A percentile compares a stretch with the other conserved stretches of the same genome.
Evolutionary conservation across 2,113 vertebrate species (phyloP).

Genomic region (Hydrochoerus hydrochaeris): DNA sequence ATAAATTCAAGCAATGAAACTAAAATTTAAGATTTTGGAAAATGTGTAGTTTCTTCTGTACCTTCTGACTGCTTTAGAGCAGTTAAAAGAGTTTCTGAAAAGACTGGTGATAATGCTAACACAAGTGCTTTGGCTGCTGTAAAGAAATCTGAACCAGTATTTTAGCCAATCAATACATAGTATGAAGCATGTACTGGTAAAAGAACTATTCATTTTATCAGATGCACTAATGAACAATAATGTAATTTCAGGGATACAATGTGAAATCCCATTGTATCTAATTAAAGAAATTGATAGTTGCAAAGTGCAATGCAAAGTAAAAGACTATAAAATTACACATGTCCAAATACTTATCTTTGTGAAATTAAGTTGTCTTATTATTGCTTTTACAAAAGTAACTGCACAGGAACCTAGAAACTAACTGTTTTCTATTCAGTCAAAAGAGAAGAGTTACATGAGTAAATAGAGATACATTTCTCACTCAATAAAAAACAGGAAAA

Average conservation of each 20-base stretch:
- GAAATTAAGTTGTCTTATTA: no score
- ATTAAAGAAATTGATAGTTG: background rate
- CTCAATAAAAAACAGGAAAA: background rate
- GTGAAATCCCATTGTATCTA: background rate
- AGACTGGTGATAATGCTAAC: background rate
- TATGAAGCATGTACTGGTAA: background rate
- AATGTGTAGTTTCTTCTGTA: background rate
- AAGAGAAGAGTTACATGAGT: background rate
- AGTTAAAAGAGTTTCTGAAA: background rate
- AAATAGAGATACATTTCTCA: background rate
- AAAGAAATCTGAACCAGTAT: background rate
- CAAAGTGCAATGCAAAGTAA: background rate
- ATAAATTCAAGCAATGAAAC: conserved; percentile 38
- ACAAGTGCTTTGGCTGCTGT: background rate
- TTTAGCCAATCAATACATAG: background rate
- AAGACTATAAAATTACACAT: background rate
- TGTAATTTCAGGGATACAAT: background rate
- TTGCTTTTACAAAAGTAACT: conserved; percentile 50
- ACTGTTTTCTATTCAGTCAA: conserved; percentile 22
- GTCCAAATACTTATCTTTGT: no score
- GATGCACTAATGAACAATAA: background rate
- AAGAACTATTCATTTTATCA: background rate
- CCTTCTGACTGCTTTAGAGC: background rate
- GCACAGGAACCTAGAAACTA: background rate
- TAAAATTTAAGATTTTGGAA: background rate